These are phyloP conservation scores for Neofelis nebulosa DNA, from an alignment of 2,113 vertebrate genomes.

Conservation along the genomic window DNA sequence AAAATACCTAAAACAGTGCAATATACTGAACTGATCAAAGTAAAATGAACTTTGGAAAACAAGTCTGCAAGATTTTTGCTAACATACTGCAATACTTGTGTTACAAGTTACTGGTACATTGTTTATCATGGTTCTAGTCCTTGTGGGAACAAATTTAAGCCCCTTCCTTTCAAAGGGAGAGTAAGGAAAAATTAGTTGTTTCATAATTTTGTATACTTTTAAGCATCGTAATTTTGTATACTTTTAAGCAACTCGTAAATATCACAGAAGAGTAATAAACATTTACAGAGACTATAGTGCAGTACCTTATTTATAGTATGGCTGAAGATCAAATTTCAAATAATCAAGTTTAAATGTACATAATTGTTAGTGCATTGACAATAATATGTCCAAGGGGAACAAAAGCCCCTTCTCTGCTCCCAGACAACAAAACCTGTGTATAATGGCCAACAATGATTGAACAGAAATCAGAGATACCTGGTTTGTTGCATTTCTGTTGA, in stretches of 20 bases:
- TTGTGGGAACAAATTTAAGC: background rate
- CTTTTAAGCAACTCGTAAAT: conserved; percentile 91
- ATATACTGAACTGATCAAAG: conserved; percentile 86
- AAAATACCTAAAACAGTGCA: conserved; percentile 89
- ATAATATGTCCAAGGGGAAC: conserved; percentile 75
- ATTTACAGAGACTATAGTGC: conserved; percentile 93
- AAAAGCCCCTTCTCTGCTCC: background rate
- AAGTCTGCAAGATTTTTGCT: conserved; percentile 84
- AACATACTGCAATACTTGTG: conserved; percentile 84
- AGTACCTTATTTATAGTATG: conserved; percentile 98
- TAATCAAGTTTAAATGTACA: conserved; percentile 76
- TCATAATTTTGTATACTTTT: conserved; percentile 91
- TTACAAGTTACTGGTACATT: conserved; percentile 84
- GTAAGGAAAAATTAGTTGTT: conserved; percentile 75
- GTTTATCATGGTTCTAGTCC: conserved; percentile 85
- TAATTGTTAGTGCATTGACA: conserved; percentile 85
- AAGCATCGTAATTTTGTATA: conserved; percentile 91
- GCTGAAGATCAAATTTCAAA: conserved; percentile 75
- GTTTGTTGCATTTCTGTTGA: conserved; percentile 82
- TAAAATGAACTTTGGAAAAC: conserved; percentile 87
- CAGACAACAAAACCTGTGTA: conserved; percentile 65
- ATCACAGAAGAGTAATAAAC: conserved; percentile 93
- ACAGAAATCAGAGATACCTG: conserved; percentile 79
- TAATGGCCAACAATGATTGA: conserved; percentile 76
- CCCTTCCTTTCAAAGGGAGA: background rate